Evolutionary conservation across 2,797 vertebrate genomes (phyloP).

Genomic region (Lutjanus campechanus): DNA sequence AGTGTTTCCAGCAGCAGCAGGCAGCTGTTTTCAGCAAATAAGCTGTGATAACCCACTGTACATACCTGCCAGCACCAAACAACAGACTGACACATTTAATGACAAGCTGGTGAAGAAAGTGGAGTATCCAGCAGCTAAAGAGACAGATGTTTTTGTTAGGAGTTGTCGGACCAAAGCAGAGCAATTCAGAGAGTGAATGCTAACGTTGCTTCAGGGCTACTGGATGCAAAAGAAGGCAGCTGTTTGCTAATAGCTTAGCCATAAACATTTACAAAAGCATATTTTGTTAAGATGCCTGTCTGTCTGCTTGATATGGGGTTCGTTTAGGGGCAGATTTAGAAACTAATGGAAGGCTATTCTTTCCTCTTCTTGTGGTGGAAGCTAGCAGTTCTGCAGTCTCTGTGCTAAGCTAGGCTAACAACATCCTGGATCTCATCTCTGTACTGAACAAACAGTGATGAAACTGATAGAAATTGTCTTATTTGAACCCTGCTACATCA

Average conservation of each 20-base stretch:
- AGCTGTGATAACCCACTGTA: neutral
- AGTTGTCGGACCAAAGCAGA: neutral
- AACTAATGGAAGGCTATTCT: too few species aligned
- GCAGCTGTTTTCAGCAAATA: neutral
- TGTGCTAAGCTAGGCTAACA: conserved; percentile 35
- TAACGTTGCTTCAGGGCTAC: neutral
- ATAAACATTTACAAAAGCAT: neutral
- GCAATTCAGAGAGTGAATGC: neutral
- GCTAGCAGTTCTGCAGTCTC: conserved; percentile 18
- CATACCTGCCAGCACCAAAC: neutral
- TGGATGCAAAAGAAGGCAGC: neutral
- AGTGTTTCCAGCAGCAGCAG: neutral
- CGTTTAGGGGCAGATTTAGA: neutral
- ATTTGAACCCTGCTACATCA: neutral
- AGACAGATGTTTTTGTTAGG: neutral
- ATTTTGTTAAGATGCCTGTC: neutral
- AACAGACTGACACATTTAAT: neutral
- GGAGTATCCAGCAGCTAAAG: neutral
- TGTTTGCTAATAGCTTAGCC: neutral
- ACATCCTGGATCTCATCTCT: neutral
- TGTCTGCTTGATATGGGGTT: neutral
- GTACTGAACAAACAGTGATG: neutral
- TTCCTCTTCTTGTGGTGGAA: neutral
- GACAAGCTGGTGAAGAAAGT: neutral
- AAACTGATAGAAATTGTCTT: neutral